Base-by-base conservation (phyloP, 2,797 vertebrate genomes). In the Rhinatrema bivittatum region DNA sequence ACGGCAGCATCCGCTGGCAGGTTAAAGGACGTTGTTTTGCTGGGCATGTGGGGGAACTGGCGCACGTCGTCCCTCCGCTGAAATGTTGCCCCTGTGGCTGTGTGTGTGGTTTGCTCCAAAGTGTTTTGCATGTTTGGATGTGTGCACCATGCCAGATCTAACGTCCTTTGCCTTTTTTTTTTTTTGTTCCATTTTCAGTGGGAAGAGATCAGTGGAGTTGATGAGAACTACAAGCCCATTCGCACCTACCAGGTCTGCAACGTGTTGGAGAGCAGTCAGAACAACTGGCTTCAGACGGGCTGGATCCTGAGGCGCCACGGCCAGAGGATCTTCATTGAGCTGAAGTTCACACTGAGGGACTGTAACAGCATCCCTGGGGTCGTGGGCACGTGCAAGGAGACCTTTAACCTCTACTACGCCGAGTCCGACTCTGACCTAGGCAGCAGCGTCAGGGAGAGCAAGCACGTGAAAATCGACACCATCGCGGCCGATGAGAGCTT, bases 201-300 rank as follows among this genome's bases (percentile, higher is more conserved):
- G 94, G 94, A 98, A 65, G 94, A 98, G 70, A 97, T 98, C 68
- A 98, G 94, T 0, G 94, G 94, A 0, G 90, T 96, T 26, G 94
- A 98, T 42, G 94, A 98, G 51, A 87, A 91, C 47, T 86, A 90
- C 76, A 91, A 79, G 43, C 93, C 94, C 0, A 97, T 98, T 26
- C 87, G 91, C 36, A 98, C 94, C 0, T 98, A 98, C 69, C 94
- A 98, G 76, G 94, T 97, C 26, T 98, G 94, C 64, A 93, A 97
- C 0, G 94, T 97, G 60, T 90, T 98, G 90, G 92, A 97, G 70
- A 88, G 93, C 5, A 86, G 80, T 41, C 94, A 98, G 82, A 94
- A 98, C 82, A 98, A 98, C 74, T 98, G 94, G 94, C 67, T 98
- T 57, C 91, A 93, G 86, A 97, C 93, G 0, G 87, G 89, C 34